Evolutionary conservation across 2,113 vertebrate species (phyloP), one percentile per base, ranked within the genome.

Genomic region (Rafetus swinhoei): DNA sequence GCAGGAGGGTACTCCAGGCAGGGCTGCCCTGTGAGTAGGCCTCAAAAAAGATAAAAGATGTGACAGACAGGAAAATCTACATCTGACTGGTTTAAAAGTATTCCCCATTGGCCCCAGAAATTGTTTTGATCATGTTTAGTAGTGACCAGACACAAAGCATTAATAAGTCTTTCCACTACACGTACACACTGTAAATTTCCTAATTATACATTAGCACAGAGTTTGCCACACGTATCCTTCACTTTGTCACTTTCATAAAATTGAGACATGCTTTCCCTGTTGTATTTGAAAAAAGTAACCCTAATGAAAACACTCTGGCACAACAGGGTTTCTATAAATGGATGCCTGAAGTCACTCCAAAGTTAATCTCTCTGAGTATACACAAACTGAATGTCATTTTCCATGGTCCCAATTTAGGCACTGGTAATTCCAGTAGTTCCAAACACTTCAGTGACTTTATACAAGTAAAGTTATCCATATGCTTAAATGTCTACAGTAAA

Each of bases 51-150:
- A 27, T 79, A 95, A 90, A 39, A 85, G 65, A 45, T 9, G 12
- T 25, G 69, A 84, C 57, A 80, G 15, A n/a, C 6, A 86, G 59
- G 80, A 90, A 90, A 45, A 32, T 91, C 54, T 86, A 25, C 29
- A 76, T 6, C 81, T 54, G 81, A 54, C 21, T 92, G 56, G 53
- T n/a, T 84, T 56, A 45, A 85, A 92, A 65, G 53, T 19, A 95
- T 93, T 94, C 18, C 88, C 79, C 10, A 80, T 92, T 59, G 80
- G 32, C 91, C 88, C 56, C 82, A 88, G 84, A 91, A 60, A 18
- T 65, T 29, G 87, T 21, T 25, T 45, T 81, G 24, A 86, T 81
- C 21, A 18, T 15, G n/a, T n/a, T 90, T 74, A 89, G 56, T 69
- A 88, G 3, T 89, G 88, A 89, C 91, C 39, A 50, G 6, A 12